Conservation (phyloP, 2,797 vertebrate species). For the Channa striata region DNA sequence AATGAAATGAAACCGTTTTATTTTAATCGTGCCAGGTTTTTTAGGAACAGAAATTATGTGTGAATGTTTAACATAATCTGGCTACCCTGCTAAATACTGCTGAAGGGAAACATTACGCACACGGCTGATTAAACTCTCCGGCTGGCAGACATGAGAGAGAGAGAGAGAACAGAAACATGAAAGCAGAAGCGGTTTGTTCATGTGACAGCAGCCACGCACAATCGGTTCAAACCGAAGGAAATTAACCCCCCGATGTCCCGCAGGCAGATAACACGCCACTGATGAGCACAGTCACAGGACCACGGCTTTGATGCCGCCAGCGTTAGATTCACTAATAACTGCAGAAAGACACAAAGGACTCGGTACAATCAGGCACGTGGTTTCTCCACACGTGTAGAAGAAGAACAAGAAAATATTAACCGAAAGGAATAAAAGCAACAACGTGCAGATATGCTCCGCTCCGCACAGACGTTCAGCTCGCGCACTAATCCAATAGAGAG, state of each 20-base stretch:
- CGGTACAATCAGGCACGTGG: too few species aligned
- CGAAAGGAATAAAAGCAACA: too few species aligned
- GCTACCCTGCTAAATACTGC: conserved; percentile 19
- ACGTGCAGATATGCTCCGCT: too few species aligned
- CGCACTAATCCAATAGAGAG: too few species aligned
- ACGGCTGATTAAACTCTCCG: conserved; percentile 27
- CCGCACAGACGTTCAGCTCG: too few species aligned
- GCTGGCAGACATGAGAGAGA: background rate
- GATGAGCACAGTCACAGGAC: background rate
- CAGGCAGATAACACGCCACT: background rate
- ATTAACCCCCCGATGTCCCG: background rate
- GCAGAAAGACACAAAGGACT: background rate
- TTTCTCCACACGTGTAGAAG: too few species aligned
- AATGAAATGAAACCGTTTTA: background rate
- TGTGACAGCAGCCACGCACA: background rate
- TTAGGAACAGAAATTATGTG: conserved; percentile 12
- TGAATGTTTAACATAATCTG: conserved; percentile 7
- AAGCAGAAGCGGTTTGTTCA: background rate
- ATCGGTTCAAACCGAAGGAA: background rate
- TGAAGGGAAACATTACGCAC: conserved; percentile 35
- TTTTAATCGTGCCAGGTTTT: conserved; percentile 5
- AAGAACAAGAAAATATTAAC: too few species aligned
- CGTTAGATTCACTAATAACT: background rate
- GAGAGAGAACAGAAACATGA: background rate
- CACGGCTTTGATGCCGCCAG: background rate